Evolutionary conservation across 2,113 vertebrate species (phyloP).

Genomic region (Thalassoma bifasciatum): DNA sequence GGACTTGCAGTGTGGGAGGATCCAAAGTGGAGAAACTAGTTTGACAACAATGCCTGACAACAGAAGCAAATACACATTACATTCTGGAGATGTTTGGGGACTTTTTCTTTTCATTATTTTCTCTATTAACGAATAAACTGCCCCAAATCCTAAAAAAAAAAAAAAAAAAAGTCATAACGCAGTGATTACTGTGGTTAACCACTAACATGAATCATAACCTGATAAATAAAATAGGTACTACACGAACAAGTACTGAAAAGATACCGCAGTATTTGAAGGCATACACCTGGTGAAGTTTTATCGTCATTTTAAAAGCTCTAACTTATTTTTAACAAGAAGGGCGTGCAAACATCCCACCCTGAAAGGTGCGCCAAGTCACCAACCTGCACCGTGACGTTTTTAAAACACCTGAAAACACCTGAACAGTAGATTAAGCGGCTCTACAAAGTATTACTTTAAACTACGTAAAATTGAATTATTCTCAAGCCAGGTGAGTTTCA

Average conservation of each 20-base stretch:
- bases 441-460: not conserved
- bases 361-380: not conserved
- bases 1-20: not conserved
- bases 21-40: conserved; percentile 62
- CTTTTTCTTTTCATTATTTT: not conserved
- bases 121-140: not conserved
- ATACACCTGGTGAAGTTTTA: not conserved
- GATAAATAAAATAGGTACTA: not conserved
- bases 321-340: not conserved
- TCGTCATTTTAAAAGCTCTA: rapidly evolving
- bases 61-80: not conserved
- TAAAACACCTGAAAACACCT: not conserved
- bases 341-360: not conserved
- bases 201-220: not conserved
- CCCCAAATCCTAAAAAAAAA: not conserved
- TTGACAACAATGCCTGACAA: conserved; percentile 48
- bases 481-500: conserved; percentile 2
- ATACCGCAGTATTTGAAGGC: not conserved
- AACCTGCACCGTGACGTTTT: not conserved
- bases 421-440: not conserved
- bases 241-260: not conserved
- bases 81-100: too few relatives aligned
- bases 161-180: not conserved
- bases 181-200: not conserved
- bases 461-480: not conserved